Percentiles rank a stretch among this genome's conserved stretches.
These are phyloP conservation scores for Dallia pectoralis DNA, from an alignment of 2,797 vertebrate species.

Conservation along the genomic window DNA sequence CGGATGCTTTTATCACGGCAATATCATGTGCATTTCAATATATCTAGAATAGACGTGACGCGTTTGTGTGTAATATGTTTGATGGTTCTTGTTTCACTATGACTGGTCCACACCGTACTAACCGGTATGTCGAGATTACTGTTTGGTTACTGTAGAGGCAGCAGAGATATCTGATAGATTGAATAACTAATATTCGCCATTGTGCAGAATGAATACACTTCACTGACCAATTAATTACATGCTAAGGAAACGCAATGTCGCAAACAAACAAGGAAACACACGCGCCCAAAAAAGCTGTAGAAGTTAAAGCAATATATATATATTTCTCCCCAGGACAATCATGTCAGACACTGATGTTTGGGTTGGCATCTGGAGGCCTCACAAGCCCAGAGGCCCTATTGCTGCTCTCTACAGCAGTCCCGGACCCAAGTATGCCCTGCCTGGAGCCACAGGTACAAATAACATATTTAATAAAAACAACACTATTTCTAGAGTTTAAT, in stretches of 20 bases:
- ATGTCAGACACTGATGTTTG: conserved; percentile 73
- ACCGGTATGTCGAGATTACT: not conserved
- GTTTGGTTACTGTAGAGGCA: not conserved
- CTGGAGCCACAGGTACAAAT: conserved; percentile 77
- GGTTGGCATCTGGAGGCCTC: conserved; percentile 87
- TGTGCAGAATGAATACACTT: too few species aligned
- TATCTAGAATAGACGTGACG: too few species aligned
- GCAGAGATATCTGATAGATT: not conserved
- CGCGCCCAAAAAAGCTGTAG: too few species aligned
- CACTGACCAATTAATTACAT: not conserved
- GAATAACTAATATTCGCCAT: not conserved
- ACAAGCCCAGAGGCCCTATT: conserved; percentile 84
- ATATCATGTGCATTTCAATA: not conserved
- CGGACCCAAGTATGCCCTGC: conserved; percentile 86
- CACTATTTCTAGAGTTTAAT: too few species aligned
- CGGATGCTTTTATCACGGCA: not conserved
- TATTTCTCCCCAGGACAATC: conserved; percentile 12
- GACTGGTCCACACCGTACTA: not conserved
- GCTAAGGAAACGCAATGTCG: not conserved
- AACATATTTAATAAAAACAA: too few species aligned
- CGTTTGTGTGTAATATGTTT: too few species aligned
- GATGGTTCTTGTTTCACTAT: not conserved
- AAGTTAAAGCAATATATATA: too few species aligned
- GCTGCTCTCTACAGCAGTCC: conserved; percentile 82
- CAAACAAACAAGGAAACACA: too few species aligned